Conservation (phyloP, 2,113 vertebrate genomes). For the Crotophaga sulcirostris region DNA sequence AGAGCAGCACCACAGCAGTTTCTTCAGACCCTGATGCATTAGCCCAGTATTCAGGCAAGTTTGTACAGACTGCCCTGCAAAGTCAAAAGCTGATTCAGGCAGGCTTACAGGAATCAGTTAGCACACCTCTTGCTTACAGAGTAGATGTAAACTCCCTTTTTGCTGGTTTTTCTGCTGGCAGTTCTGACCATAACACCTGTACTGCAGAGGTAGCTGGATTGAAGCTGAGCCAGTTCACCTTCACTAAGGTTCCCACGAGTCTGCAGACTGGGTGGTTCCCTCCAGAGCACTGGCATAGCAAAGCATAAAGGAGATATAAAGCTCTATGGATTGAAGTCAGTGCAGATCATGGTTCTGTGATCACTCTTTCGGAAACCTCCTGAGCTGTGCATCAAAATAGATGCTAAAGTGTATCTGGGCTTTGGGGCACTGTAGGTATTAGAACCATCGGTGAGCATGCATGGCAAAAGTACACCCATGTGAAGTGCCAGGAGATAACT, state of each 20-base stretch:
- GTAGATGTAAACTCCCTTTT: background rate
- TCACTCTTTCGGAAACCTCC: background rate
- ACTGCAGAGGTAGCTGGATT: background rate
- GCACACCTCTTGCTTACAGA: background rate
- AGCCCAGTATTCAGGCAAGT: background rate
- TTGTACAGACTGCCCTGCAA: background rate
- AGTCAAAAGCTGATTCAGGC: background rate
- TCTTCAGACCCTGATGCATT: background rate
- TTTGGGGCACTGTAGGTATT: background rate
- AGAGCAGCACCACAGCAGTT: background rate
- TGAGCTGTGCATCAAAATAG: background rate
- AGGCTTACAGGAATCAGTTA: background rate
- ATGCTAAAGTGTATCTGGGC: background rate
- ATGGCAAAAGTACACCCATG: background rate
- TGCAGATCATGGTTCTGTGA: background rate
- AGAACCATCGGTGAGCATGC: accelerated
- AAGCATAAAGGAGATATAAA: background rate
- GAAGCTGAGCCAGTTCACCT: background rate
- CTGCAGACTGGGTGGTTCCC: background rate
- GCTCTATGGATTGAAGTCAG: background rate
- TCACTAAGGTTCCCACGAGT: background rate
- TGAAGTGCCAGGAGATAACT: background rate
- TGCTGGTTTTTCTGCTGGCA: background rate
- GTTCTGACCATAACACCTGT: background rate
- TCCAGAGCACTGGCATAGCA: background rate